Conservation (phyloP, 2,888 invertebrate species). For the Cerastis leucographa region DNA sequence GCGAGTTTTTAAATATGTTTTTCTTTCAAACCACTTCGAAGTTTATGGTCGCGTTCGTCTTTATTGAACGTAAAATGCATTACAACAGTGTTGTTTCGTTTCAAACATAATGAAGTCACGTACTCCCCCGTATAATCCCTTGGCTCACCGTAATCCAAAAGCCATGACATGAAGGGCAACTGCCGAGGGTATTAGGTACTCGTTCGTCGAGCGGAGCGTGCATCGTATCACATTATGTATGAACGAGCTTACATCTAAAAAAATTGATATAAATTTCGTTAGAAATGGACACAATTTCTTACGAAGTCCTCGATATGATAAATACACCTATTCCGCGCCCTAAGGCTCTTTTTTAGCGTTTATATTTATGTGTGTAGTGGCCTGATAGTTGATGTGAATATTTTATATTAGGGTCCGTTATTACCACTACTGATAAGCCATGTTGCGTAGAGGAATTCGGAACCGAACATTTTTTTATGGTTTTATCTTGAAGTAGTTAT, state of each 20-base stretch:
- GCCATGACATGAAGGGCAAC: slow-evolving; percentile 49
- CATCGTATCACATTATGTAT: slow-evolving; percentile 24
- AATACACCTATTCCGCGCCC: slow-evolving; percentile 35
- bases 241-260: slow-evolving; percentile 3
- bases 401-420: slow-evolving; percentile 50
- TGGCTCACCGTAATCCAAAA: slow-evolving; percentile 54
- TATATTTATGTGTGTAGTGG: slow-evolving; percentile 24
- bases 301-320: slow-evolving; percentile 33
- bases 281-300: slow-evolving; percentile 55
- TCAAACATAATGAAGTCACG: slow-evolving; percentile 63
- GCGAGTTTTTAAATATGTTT: slow-evolving; percentile 53
- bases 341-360: slow-evolving; percentile 22
- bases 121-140: slow-evolving; percentile 59
- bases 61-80: slow-evolving; percentile 54
- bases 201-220: slow-evolving; percentile 37
- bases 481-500: slow-evolving; percentile 29
- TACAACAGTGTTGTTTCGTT: slow-evolving; percentile 46
- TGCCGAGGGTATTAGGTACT: slow-evolving; percentile 43
- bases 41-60: slow-evolving; percentile 44
- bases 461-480: slow-evolving; percentile 33
- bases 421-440: slow-evolving; percentile 46
- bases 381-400: slow-evolving; percentile 38
- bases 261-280: slow-evolving; percentile 54
- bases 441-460: slow-evolving; percentile 31
- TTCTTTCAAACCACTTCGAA: slow-evolving; percentile 42